phyloP scores from a whole-genome alignment of 2,113 vertebrate genomes.

The Paradoxurus hermaphroditus region DNA sequence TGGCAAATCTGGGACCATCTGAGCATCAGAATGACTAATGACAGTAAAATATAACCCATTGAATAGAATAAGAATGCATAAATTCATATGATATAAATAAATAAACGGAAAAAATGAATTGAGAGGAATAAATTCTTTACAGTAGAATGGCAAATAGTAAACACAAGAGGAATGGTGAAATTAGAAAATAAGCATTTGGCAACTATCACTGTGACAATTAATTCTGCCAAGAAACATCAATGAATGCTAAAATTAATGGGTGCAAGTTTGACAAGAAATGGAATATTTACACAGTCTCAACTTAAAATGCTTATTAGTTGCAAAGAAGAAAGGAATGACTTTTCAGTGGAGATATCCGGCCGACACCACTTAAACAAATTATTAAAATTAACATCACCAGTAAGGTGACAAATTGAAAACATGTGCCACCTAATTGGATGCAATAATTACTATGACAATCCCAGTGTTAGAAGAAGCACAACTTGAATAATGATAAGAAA shows the following conservation, averaged over 20 bases:
- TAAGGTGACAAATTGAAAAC: background rate
- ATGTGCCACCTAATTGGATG: background rate
- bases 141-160: background rate
- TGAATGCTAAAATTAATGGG: background rate
- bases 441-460: background rate
- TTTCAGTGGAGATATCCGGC: background rate
- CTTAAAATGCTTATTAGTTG: background rate
- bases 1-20: background rate
- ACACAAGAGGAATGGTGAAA: background rate
- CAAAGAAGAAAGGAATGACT: background rate
- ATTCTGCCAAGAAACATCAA: background rate
- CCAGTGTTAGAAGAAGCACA: background rate
- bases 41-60: background rate
- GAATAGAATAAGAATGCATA: background rate
- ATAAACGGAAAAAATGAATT: background rate
- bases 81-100: background rate
- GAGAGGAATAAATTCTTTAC: background rate
- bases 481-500: background rate
- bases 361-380: background rate
- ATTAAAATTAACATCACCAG: background rate
- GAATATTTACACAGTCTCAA: background rate
- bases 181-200: constrained; percentile 4
- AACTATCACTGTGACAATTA: background rate
- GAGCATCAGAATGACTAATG: background rate
- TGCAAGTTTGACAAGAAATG: background rate